Conservation (phyloP, 2,113 vertebrate species). For the Myanophis thanlyinensis region DNA sequence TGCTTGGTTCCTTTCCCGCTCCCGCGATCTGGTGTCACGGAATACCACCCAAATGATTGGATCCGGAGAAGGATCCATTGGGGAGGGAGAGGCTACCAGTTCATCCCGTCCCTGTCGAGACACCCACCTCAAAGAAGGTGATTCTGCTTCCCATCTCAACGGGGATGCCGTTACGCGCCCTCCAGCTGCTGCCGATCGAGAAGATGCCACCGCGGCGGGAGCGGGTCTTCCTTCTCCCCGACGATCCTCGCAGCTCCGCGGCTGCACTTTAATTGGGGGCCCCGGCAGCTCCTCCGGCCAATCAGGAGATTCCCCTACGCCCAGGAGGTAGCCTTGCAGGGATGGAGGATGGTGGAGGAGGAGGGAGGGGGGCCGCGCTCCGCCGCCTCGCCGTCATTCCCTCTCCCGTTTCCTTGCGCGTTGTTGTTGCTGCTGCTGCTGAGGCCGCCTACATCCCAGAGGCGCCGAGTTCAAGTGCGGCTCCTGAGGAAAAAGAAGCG, state of each 20-base stretch:
- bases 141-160: slow-evolving; percentile 60
- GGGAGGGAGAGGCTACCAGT: no score
- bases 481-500: background rate
- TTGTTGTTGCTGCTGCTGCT: background rate
- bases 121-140: slow-evolving; percentile 66
- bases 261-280: slow-evolving; percentile 2
- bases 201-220: background rate
- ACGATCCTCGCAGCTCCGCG: background rate
- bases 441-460: background rate
- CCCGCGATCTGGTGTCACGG: no score
- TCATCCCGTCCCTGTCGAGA: background rate
- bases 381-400: background rate
- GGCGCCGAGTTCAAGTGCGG: background rate
- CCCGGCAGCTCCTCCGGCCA: background rate
- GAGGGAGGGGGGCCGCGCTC: background rate
- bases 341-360: background rate
- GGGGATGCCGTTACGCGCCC: background rate
- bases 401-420: background rate
- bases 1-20: fast-evolving
- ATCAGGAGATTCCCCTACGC: background rate
- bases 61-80: background rate
- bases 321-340: background rate
- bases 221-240: background rate
- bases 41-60: background rate
- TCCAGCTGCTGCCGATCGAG: background rate